phyloP scores from a whole-genome alignment of 2,888 invertebrate species.

The Patella pellucida region DNA sequence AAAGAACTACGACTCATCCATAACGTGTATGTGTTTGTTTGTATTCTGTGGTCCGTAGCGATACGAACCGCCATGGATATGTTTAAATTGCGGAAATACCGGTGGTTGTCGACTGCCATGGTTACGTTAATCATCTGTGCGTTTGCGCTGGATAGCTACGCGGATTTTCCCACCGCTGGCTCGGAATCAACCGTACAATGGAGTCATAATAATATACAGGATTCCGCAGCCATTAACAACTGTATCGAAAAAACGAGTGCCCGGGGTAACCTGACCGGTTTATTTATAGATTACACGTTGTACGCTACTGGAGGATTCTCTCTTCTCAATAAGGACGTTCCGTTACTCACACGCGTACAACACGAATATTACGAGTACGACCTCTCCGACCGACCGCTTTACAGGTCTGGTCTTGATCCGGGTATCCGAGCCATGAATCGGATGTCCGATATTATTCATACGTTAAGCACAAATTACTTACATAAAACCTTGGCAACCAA shows the following conservation, averaged over 20 bases:
- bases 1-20: constrained; percentile 46
- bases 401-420: neutral
- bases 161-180: neutral
- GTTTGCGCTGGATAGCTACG: neutral
- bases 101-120: neutral
- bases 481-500: neutral
- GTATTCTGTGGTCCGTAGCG: constrained; percentile 38
- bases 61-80: neutral
- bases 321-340: neutral
- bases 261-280: neutral
- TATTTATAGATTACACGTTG: neutral
- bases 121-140: neutral
- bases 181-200: neutral
- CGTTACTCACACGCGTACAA: neutral
- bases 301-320: neutral
- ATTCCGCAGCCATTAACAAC: neutral
- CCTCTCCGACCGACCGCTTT: neutral
- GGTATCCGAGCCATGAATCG: constrained; percentile 3
- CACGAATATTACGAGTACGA: constrained; percentile 5
- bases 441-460: constrained; percentile 2
- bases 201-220: constrained; percentile 4
- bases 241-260: neutral
- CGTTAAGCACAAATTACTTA: neutral
- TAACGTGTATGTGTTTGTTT: constrained; percentile 49
- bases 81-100: neutral